Evolutionary conservation across 2,888 invertebrate genomes (phyloP).

Genomic region (Chymomyza amoena): DNA sequence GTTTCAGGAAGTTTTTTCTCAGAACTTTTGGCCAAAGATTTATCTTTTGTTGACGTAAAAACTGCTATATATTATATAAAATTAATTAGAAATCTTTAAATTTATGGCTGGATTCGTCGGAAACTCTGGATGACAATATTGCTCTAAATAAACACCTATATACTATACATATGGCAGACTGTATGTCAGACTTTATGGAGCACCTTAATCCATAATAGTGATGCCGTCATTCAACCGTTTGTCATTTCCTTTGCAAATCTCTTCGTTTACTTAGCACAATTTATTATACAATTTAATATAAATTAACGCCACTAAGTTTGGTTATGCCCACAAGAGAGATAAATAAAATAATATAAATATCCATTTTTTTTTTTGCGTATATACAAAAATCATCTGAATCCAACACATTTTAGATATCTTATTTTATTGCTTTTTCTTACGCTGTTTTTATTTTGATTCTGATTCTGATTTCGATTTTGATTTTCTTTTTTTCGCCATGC

Average conservation of each 20-base stretch:
- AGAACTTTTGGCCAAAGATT: neutral
- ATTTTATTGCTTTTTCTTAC: neutral
- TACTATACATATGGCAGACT: neutral
- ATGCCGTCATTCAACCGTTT: neutral
- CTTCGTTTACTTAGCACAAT: neutral
- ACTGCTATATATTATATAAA: neutral
- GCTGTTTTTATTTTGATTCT: neutral
- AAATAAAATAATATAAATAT: conserved; percentile 27
- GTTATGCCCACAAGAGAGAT: conserved; percentile 46
- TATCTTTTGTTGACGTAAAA: neutral
- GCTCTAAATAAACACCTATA: neutral
- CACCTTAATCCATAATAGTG: neutral
- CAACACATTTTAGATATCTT: neutral
- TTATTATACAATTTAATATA: conserved; percentile 63
- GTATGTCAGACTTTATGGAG: neutral
- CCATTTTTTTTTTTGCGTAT: conserved; percentile 36
- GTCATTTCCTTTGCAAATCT: neutral
- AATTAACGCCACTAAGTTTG: conserved; percentile 59
- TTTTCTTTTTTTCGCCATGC: neutral
- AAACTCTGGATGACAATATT: neutral
- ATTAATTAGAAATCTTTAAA: neutral
- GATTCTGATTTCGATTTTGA: conserved; percentile 14
- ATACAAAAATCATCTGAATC: conserved; percentile 18
- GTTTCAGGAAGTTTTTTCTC: neutral
- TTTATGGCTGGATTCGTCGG: neutral